These are phyloP conservation scores for Campylorhamphus procurvoides DNA, from an alignment of 2,113 vertebrate genomes.

Conservation along the genomic window DNA sequence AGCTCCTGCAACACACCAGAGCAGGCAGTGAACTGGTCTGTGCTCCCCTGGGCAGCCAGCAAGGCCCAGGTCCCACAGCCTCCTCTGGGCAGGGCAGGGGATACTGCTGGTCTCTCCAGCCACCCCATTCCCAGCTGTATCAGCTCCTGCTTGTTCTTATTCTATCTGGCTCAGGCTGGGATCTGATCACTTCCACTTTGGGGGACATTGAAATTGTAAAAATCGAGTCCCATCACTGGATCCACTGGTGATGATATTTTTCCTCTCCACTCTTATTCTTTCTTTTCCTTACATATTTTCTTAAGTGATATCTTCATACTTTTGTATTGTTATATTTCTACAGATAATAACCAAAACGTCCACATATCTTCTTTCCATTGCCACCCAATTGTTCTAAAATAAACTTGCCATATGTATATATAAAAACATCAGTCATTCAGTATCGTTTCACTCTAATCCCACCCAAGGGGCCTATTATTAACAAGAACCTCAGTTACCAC, in stretches of 20 bases:
- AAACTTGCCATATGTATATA: background rate
- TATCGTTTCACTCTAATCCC: background rate
- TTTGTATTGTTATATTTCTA: background rate
- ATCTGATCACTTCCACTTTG: background rate
- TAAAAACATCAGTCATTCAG: background rate
- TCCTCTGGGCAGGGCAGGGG: background rate
- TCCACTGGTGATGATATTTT: background rate
- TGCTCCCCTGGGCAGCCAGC: background rate
- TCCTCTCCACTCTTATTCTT: background rate
- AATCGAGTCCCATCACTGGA: background rate
- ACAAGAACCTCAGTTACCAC: background rate
- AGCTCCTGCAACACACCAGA: constrained; percentile 81
- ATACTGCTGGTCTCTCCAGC: background rate
- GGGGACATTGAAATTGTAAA: background rate
- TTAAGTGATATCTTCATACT: background rate
- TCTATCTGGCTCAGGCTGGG: background rate
- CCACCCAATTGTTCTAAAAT: background rate
- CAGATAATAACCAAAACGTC: background rate
- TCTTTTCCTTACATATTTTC: background rate
- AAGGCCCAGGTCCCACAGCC: background rate
- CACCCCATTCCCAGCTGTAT: background rate
- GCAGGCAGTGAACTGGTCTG: background rate
- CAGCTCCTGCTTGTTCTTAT: background rate
- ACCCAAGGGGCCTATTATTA: background rate
- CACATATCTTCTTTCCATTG: background rate